Conservation (phyloP, 2,113 vertebrate genomes). For the Loxodonta africana region DNA sequence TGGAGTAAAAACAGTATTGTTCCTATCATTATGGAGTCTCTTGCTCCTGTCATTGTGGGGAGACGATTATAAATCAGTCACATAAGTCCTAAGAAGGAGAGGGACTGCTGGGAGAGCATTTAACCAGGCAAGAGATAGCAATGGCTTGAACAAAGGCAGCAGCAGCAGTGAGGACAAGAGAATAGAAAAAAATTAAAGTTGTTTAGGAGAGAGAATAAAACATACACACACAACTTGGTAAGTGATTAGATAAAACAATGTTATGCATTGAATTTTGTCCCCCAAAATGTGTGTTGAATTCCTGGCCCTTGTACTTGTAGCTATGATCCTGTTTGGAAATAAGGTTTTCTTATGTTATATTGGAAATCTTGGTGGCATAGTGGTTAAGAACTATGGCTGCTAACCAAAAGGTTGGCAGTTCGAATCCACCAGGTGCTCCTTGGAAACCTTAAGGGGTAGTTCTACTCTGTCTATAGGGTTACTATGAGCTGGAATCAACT, state of each 20-base stretch:
- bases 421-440: no score
- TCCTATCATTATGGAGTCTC: accelerated
- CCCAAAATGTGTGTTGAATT: no score
- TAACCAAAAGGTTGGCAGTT: no score
- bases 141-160: neutral
- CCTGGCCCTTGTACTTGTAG: no score
- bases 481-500: no score
- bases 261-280: no score
- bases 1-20: neutral
- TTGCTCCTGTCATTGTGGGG: neutral
- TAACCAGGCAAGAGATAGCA: neutral
- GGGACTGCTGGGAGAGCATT: neutral
- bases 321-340: no score
- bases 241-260: neutral
- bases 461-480: no score
- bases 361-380: no score
- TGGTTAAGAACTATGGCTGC: no score
- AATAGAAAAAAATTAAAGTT: neutral
- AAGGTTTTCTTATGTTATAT: no score
- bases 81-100: neutral
- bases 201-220: neutral
- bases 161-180: neutral
- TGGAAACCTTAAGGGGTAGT: no score
- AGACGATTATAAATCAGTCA: neutral
- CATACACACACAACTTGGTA: neutral